A percentile compares a stretch with the other conserved stretches of the same genome.
These are phyloP conservation scores for Cercocebus atys DNA, from an alignment of 2,113 vertebrate species.

Conservation along the genomic window DNA sequence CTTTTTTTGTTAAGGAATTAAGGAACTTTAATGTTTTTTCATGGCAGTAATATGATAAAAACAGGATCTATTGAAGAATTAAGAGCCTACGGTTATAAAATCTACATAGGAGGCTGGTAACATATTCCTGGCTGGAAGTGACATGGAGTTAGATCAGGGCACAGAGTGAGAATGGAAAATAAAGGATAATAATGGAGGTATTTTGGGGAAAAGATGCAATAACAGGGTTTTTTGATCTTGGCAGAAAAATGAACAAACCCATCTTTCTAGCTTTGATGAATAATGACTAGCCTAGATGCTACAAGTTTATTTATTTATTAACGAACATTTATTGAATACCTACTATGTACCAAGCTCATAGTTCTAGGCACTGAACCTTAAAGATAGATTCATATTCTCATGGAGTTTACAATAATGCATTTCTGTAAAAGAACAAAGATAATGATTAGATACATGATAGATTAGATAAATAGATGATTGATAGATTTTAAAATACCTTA, in stretches of 20 bases:
- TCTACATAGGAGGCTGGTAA: background rate
- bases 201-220: background rate
- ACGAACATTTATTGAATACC: background rate
- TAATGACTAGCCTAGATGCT: background rate
- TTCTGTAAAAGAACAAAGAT: background rate
- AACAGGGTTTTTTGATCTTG: background rate
- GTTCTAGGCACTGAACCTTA: background rate
- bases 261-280: background rate
- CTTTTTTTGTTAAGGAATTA: background rate
- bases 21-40: background rate
- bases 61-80: background rate
- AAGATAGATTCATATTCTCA: background rate
- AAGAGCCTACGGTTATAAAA: background rate
- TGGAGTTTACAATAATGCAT: background rate
- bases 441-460: background rate
- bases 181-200: background rate
- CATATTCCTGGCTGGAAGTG: background rate
- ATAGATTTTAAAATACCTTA: background rate
- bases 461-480: background rate
- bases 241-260: background rate
- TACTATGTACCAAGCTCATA: background rate
- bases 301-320: background rate
- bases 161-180: background rate
- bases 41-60: slow-evolving; percentile 20
- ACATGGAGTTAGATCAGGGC: background rate